Evolutionary conservation across 2,113 vertebrate genomes (phyloP), one percentile per base, ranked within the genome.

Genomic region (Naja naja): DNA sequence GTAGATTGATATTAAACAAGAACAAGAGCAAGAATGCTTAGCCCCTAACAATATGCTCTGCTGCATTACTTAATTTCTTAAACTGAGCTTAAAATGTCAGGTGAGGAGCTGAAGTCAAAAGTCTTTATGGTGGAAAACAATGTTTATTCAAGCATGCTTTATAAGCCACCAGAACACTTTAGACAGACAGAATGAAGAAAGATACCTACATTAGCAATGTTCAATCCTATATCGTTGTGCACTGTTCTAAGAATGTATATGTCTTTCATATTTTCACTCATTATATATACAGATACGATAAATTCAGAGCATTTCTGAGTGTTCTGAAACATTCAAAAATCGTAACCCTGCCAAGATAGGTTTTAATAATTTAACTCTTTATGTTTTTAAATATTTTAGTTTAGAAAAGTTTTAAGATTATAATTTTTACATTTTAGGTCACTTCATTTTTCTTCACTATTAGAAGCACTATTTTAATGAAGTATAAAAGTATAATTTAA

Each of bases 11-110:
- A 47, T 85, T 45, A 49, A 20, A 18, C 53, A 64, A 81, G n/a
- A 45, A 58, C 14, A 43, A 91, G 39, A 91, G 27, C 54, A 58
- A 47, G 27, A 87, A 94, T 20, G 45, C 49, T 93, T 93, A 58
- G 58, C 92, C 49, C 30, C 91, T 90, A 56, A 1, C 0, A 0
- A 55, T 92, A 91, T n/a, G 56, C 20, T 88, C 45, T 58, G 64
- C 53, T 85, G 49, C 30, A 45, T 85, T 93, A 90, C 39, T 94
- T 93, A 94, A 94, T 1, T n/a, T 34, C 22, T 86, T 89, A 89
- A 60, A 60, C 30, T 23, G 39, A 49, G 5, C 64, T 90, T 91
- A 91, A 85, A 54, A 81, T 85, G 18, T 64, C 55, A 25, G 34
- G 23, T 58, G 93, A 89, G 49, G 16, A 53, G 0, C 93, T 93